Evolutionary conservation across 2,888 invertebrate species (phyloP).

Genomic region (Cheilosia soror): DNA sequence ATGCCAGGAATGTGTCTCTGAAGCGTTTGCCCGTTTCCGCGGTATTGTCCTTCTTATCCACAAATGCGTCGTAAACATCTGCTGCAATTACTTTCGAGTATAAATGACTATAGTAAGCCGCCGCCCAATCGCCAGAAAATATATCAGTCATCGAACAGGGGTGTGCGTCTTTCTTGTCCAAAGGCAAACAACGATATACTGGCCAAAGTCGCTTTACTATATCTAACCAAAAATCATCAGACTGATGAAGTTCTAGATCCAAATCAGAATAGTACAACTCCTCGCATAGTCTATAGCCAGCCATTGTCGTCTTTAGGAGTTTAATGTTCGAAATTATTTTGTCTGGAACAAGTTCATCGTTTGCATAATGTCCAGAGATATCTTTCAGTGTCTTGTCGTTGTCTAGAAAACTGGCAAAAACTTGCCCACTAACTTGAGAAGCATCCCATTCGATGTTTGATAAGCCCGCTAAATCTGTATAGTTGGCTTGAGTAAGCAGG

Average conservation of each 20-base stretch:
- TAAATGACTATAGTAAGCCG: slow-evolving; percentile 92
- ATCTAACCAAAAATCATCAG: slow-evolving; percentile 92
- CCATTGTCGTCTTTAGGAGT: slow-evolving; percentile 89
- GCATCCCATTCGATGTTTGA: slow-evolving; percentile 98
- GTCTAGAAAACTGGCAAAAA: slow-evolving; percentile 92
- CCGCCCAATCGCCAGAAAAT: slow-evolving; percentile 92
- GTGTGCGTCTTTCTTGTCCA: slow-evolving; percentile 92
- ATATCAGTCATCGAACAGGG: slow-evolving; percentile 94
- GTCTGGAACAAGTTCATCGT: slow-evolving; percentile 88
- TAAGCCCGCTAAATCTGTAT: slow-evolving; percentile 93
- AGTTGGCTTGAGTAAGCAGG: slow-evolving; percentile 91
- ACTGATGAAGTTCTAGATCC: slow-evolving; percentile 92
- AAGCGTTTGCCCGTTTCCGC: slow-evolving; percentile 88
- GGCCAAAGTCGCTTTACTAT: slow-evolving; percentile 92
- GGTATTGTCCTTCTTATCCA: slow-evolving; percentile 83
- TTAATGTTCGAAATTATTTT: slow-evolving; percentile 87
- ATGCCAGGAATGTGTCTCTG: slow-evolving; percentile 91
- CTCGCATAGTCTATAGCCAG: slow-evolving; percentile 90
- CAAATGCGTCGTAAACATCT: slow-evolving; percentile 93
- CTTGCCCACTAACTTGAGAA: slow-evolving; percentile 91
- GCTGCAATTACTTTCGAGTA: slow-evolving; percentile 97
- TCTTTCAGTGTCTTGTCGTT: slow-evolving; percentile 86
- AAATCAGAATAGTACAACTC: slow-evolving; percentile 92
- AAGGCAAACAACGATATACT: slow-evolving; percentile 90
- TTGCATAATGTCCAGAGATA: slow-evolving; percentile 90